Percentiles rank a stretch among this genome's conserved stretches.
These are phyloP conservation scores for Neopelma chrysocephalum DNA, from an alignment of 2,797 vertebrate genomes.

Conservation along the genomic window DNA sequence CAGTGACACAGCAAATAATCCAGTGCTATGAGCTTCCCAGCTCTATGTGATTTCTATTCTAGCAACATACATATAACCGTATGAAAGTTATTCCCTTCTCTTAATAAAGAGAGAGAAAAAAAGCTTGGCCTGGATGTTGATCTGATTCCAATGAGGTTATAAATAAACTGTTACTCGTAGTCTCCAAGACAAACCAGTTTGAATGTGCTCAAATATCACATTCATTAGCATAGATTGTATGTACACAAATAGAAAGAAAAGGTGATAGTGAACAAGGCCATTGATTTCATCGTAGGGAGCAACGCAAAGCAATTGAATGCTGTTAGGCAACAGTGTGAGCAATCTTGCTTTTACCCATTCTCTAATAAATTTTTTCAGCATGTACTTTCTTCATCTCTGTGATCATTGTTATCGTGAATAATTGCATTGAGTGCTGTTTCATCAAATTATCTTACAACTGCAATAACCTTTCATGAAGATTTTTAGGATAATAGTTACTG, in stretches of 20 bases:
- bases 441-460: constrained; percentile 37
- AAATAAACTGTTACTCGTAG: constrained; percentile 25
- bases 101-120: background rate
- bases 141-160: background rate
- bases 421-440: constrained; percentile 18
- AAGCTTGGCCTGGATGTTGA: background rate
- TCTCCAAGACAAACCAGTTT: constrained; percentile 22
- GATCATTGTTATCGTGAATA: constrained; percentile 23
- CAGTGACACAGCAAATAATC: background rate
- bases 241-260: constrained; percentile 42
- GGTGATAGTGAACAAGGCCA: constrained; percentile 8
- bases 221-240: constrained; percentile 35
- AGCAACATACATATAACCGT: background rate
- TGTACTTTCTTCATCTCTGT: constrained; percentile 39
- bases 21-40: background rate
- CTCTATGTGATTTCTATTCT: background rate
- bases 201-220: constrained; percentile 16
- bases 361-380: background rate
- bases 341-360: background rate
- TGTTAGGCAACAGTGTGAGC: background rate
- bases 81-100: background rate
- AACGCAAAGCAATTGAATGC: background rate
- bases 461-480: constrained; percentile 8
- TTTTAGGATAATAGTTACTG: constrained; percentile 23
- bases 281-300: background rate